Percentiles rank a stretch among this genome's conserved stretches.
Conservation (phyloP, 2,113 vertebrate species). For the Calyptommatus sinebrachiatus region DNA sequence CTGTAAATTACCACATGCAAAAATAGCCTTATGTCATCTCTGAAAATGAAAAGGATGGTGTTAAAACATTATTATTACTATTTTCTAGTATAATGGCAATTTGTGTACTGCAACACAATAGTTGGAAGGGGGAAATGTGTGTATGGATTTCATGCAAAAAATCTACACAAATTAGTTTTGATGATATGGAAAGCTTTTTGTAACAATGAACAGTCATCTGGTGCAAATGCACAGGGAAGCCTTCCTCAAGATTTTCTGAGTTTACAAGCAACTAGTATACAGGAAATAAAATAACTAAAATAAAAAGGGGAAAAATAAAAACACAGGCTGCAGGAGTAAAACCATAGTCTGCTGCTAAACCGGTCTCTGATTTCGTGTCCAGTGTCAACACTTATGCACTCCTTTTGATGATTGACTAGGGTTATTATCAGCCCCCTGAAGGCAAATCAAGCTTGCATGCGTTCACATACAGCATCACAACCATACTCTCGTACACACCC, state of each 20-base stretch:
- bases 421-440: constrained; percentile 83
- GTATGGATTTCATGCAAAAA: constrained; percentile 78
- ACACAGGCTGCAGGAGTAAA: constrained; percentile 88
- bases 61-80: constrained; percentile 73
- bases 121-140: constrained; percentile 74
- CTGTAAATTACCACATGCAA: constrained; percentile 95
- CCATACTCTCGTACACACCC: constrained; percentile 88
- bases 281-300: constrained; percentile 73
- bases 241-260: constrained; percentile 82
- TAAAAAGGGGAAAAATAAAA: constrained; percentile 58
- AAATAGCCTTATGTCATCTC: constrained; percentile 78
- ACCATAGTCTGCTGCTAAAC: constrained; percentile 89
- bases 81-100: constrained; percentile 83
- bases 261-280: constrained; percentile 89
- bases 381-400: constrained; percentile 92
- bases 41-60: constrained; percentile 85
- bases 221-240: constrained; percentile 86
- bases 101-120: constrained; percentile 84
- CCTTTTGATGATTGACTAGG: constrained; percentile 81
- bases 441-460: constrained; percentile 89
- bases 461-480: constrained; percentile 89
- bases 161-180: constrained; percentile 82
- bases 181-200: constrained; percentile 89
- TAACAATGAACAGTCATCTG: constrained; percentile 88
- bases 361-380: constrained; percentile 83